Percentiles rank a stretch among this genome's conserved stretches.
These are phyloP conservation scores for Patella ulyssiponensis DNA, from an alignment of 2,888 invertebrate species.

Conservation along the genomic window DNA sequence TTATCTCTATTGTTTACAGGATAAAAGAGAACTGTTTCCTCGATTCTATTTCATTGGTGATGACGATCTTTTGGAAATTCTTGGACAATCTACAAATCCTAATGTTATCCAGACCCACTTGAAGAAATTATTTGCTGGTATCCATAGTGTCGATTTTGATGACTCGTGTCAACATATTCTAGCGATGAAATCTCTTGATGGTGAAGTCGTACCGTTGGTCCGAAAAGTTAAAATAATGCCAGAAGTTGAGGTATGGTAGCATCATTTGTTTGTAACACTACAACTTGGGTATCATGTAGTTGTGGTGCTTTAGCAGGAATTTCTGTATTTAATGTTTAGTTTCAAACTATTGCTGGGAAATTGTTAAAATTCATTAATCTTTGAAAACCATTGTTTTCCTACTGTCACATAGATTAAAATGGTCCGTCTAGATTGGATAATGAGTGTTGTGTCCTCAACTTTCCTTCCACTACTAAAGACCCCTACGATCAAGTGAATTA, in stretches of 20 bases:
- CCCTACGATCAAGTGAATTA: no score
- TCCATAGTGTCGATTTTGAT: slow-evolving; percentile 79
- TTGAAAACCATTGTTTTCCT: no score
- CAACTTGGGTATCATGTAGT: no score
- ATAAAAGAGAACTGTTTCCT: slow-evolving; percentile 93
- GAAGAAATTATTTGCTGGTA: slow-evolving; percentile 90
- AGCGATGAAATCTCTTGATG: slow-evolving; percentile 83
- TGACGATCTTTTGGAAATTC: slow-evolving; percentile 94
- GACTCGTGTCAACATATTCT: slow-evolving; percentile 76
- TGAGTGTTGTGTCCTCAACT: no score
- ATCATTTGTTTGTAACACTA: slow-evolving; percentile 5
- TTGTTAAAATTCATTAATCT: no score
- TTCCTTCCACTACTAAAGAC: no score
- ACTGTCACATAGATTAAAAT: no score
- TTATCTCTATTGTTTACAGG: slow-evolving; percentile 75
- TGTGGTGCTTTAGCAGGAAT: no score
- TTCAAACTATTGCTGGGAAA: no score
- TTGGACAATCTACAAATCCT: slow-evolving; percentile 92
- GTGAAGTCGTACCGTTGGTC: slow-evolving; percentile 81
- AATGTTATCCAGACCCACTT: slow-evolving; percentile 93
- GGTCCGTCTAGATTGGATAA: no score
- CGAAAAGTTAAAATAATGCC: slow-evolving; percentile 81
- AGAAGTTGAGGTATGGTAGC: slow-evolving; percentile 81
- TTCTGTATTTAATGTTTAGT: no score
- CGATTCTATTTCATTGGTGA: slow-evolving; percentile 97